Evolutionary conservation across 2,888 invertebrate species (phyloP).

Genomic region (Parapristionchus giblindavisi): DNA sequence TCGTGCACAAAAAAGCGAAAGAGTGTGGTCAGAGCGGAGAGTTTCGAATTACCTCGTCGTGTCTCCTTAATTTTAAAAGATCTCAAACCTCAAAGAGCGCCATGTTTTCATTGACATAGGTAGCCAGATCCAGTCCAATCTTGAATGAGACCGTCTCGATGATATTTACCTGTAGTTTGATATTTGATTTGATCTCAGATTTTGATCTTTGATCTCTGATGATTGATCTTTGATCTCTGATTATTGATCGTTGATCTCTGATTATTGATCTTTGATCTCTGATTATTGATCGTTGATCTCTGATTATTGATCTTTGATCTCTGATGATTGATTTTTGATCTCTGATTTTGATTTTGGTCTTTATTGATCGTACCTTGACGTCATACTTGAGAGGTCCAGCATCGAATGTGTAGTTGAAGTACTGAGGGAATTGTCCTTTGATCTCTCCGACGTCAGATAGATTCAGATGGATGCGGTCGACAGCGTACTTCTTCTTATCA

Average conservation of each 20-base stretch:
- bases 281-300: no score
- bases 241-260: not conserved
- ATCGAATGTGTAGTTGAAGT: conserved; percentile 61
- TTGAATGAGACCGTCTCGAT: conserved; percentile 58
- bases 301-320: not conserved
- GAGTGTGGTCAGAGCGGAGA: no score
- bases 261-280: not conserved
- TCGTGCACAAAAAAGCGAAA: no score
- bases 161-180: conserved; percentile 47
- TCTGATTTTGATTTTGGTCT: not conserved
- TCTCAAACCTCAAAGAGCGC: conserved; percentile 73
- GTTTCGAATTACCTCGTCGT: no score
- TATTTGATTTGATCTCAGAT: not conserved
- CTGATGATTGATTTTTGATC: not conserved
- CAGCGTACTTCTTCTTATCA: conserved; percentile 51
- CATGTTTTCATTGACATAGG: conserved; percentile 71
- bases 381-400: conserved; percentile 50
- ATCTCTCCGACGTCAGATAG: conserved; percentile 60
- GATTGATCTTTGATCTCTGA: not conserved
- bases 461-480: conserved; percentile 59
- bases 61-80: no score
- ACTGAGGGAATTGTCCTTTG: conserved; percentile 51
- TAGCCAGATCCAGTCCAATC: conserved; percentile 60
- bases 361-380: conserved; percentile 40
- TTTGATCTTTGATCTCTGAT: not conserved